Conservation (phyloP, 2,113 vertebrate species). For the Cnemophilus loriae region DNA sequence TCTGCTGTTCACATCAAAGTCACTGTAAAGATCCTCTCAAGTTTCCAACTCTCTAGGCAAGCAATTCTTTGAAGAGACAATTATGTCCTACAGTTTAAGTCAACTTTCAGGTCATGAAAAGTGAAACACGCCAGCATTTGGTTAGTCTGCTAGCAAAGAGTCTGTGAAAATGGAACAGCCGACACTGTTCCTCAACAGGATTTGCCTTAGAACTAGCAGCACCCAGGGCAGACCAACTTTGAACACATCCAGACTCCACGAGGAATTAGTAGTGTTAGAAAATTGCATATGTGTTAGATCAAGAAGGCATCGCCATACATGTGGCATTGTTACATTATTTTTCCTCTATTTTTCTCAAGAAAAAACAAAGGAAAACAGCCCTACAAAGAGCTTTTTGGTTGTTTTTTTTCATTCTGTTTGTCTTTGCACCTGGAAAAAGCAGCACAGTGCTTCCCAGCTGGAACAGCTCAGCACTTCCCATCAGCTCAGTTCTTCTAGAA, state of each 20-base stretch:
- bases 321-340: conserved; percentile 32
- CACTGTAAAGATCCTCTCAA: conserved; percentile 11
- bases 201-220: conserved; percentile 61
- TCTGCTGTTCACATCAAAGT: conserved; percentile 38
- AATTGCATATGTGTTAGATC: conserved; percentile 58
- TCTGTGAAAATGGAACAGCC: conserved; percentile 21
- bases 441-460: conserved; percentile 47
- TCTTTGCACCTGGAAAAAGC: conserved; percentile 38
- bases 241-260: conserved; percentile 31
- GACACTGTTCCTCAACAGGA: not conserved
- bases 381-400: conserved; percentile 27
- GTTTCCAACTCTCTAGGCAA: conserved; percentile 29
- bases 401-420: not conserved
- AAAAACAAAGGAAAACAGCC: conserved; percentile 46
- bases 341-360: conserved; percentile 20
- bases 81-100: conserved; percentile 35
- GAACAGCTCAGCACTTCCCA: conserved; percentile 42
- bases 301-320: conserved; percentile 62
- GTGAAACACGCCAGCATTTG: conserved; percentile 47
- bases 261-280: conserved; percentile 61
- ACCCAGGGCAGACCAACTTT: conserved; percentile 63
- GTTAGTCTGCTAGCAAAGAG: conserved; percentile 40
- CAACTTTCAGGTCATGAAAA: conserved; percentile 54
- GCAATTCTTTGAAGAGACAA: conserved; percentile 24
- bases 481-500: conserved; percentile 44